Evolutionary conservation across 1,140 invertebrate genomes (phyloP), one percentile per base, ranked within the genome.

Genomic region (Hirudo medicinalis): DNA sequence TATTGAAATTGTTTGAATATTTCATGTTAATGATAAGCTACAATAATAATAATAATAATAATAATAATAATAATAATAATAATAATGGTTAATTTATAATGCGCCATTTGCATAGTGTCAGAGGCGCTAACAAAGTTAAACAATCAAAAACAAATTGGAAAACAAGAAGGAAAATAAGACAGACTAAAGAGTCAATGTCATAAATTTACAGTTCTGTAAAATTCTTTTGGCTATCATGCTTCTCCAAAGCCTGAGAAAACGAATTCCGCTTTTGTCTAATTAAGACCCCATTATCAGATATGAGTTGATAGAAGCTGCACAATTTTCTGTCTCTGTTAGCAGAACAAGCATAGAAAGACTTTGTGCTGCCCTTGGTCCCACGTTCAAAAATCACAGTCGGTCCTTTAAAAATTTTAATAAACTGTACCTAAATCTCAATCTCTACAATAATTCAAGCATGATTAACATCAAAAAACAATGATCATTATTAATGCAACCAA

Each of bases 281-380:
- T 25, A 32, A 13, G 19, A n/a, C 20, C 57, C 57, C 57, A 63
- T 63, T 32, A 25, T 32, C 22, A 25, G 22, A 22, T 25, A 63
- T 32, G 11, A 63, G 29, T 63, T 63, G 57, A 63, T 63, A 63
- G 29, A 63, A 63, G 29, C 29, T 63, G 29, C 57, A 63, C 19
- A 63, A 32, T 32, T 63, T 63, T 32, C 57, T 63, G 29, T 63
- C 29, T 63, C 57, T 63, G 57, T 63, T 63, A 15, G 57, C 57
- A 25, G 57, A 63, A 32, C 57, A 63, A 32, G 57, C 57, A 63
- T 25, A 63, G 15, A 63, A 63, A 6, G 22, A 25, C 29, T 63
- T 63, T 22, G 9, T 13, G 57, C 57, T 15, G 8, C 57, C 17
- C 29, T 63, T 63, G 19, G 57, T 32, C 11, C 22, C 4, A 25